Conservation (phyloP, 1,140 invertebrate genomes). For the Physella acuta region DNA sequence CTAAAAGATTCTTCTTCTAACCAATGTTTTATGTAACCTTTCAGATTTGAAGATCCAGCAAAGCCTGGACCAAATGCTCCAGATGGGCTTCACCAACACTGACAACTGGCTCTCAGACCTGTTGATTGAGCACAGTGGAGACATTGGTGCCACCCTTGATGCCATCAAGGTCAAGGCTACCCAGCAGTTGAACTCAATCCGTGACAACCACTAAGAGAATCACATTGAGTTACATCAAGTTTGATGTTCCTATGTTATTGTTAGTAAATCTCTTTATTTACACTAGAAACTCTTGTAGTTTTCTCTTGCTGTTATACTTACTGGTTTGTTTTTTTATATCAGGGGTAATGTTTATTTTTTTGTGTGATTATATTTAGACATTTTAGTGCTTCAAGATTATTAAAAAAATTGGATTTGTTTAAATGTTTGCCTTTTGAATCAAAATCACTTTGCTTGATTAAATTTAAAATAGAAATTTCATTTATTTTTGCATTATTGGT, state of each 20-base stretch:
- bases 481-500: too few relatives aligned
- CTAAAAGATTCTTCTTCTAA: too few relatives aligned
- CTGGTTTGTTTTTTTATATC: background rate
- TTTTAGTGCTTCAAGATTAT: too few relatives aligned
- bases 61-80: conserved; percentile 69
- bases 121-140: conserved; percentile 67
- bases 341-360: too few relatives aligned
- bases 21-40: too few relatives aligned
- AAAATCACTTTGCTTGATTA: too few relatives aligned
- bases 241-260: too few relatives aligned
- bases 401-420: too few relatives aligned
- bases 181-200: conserved; percentile 26
- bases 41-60: conserved; percentile 42
- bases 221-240: too few relatives aligned
- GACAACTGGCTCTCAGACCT: conserved; percentile 67
- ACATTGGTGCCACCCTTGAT: conserved; percentile 74
- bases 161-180: conserved; percentile 58
- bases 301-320: background rate
- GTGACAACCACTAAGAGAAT: background rate
- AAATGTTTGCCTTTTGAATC: too few relatives aligned
- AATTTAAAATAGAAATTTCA: too few relatives aligned
- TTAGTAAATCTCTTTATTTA: background rate
- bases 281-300: background rate
- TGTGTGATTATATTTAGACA: too few relatives aligned
- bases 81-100: conserved; percentile 82